Evolutionary conservation across 1,140 invertebrate species (phyloP).

Genomic region (Streblospio benedicti): DNA sequence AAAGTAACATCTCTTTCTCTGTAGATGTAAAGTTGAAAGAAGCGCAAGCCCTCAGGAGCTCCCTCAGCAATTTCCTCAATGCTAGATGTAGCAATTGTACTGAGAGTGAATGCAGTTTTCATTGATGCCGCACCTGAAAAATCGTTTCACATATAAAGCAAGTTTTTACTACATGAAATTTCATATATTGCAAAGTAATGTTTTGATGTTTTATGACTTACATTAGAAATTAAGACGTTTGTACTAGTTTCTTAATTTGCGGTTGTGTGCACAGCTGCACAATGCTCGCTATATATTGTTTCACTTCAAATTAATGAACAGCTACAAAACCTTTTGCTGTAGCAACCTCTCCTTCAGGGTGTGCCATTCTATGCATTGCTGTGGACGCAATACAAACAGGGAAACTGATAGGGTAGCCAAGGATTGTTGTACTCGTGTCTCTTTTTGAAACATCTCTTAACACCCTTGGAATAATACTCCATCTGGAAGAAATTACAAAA

Average conservation of each 20-base stretch:
- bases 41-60: constrained; percentile 58
- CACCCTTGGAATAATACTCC: constrained; percentile 68
- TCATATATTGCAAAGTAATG: too few relatives aligned
- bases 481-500: constrained; percentile 49
- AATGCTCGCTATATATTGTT: too few relatives aligned
- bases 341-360: constrained; percentile 80
- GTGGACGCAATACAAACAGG: constrained; percentile 83
- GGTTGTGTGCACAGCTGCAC: too few relatives aligned
- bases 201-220: too few relatives aligned
- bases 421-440: constrained; percentile 53
- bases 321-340: constrained; percentile 77
- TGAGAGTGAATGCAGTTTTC: constrained; percentile 70
- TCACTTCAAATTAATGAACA: too few relatives aligned
- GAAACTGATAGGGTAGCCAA: constrained; percentile 55
- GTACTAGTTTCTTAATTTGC: too few relatives aligned
- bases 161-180: too few relatives aligned
- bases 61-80: constrained; percentile 76
- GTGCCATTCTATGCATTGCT: constrained; percentile 78
- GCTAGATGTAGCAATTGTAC: constrained; percentile 76
- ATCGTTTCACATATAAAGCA: not conserved
- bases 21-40: constrained; percentile 68
- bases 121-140: constrained; percentile 62
- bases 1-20: constrained; percentile 67
- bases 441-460: constrained; percentile 65
- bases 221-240: too few relatives aligned